A percentile compares a stretch with the other conserved stretches of the same genome.
Conservation (phyloP, 35 echinoderm and acorn worm genomes). For the Antedon bifida region DNA sequence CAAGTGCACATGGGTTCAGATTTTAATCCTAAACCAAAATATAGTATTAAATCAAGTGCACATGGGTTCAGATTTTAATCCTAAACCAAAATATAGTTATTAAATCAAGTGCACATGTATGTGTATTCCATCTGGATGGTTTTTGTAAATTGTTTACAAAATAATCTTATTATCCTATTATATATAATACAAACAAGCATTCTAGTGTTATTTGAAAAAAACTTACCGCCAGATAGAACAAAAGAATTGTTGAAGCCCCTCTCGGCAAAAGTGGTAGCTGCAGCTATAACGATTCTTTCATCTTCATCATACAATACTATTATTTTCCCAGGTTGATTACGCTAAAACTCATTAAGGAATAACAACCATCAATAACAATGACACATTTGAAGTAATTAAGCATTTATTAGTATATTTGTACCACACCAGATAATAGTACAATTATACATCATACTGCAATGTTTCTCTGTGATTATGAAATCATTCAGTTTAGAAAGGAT, state of each 20-base stretch:
- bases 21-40: conserved; percentile 58
- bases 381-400: too few relatives aligned
- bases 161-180: too few relatives aligned
- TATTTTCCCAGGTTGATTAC: conserved; percentile 75
- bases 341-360: conserved; percentile 15
- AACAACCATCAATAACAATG: too few relatives aligned
- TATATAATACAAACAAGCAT: too few relatives aligned
- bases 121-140: too few relatives aligned
- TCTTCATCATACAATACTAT: conserved; percentile 96
- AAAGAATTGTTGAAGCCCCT: conserved; percentile 91
- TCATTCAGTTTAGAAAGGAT: conserved; percentile 61
- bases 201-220: not conserved
- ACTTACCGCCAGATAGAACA: conserved; percentile 87
- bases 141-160: too few relatives aligned
- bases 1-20: too few relatives aligned
- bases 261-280: conserved; percentile 83
- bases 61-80: conserved; percentile 89
- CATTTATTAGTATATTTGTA: too few relatives aligned
- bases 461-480: too few relatives aligned
- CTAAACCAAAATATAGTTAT: conserved; percentile 9
- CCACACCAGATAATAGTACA: too few relatives aligned
- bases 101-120: not conserved
- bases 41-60: too few relatives aligned
- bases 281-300: conserved; percentile 65
- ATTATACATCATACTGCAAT: too few relatives aligned